Evolutionary conservation across 2,113 vertebrate genomes (phyloP).

Genomic region (Vombatus ursinus): DNA sequence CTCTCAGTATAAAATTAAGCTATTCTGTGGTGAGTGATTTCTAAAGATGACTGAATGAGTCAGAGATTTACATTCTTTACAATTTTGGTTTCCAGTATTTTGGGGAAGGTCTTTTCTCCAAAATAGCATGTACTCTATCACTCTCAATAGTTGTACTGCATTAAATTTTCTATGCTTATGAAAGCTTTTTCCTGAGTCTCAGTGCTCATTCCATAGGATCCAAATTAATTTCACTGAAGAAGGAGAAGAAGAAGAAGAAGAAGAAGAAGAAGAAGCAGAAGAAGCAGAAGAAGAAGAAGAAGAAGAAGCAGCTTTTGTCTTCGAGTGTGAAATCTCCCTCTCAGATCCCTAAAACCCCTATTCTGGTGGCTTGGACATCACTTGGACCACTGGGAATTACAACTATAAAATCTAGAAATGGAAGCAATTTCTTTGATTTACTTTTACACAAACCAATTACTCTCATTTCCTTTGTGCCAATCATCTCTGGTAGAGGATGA

Average conservation of each 20-base stretch:
- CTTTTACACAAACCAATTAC: slow-evolving; percentile 26
- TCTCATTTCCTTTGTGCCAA: slow-evolving; percentile 37
- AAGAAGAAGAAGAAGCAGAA: background rate
- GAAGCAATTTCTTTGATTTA: slow-evolving; percentile 17
- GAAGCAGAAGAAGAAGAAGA: background rate
- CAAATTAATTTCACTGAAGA: slow-evolving; percentile 4
- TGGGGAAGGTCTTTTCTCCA: background rate
- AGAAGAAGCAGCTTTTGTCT: background rate
- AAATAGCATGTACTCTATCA: background rate
- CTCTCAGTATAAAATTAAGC: background rate
- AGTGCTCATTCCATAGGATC: background rate
- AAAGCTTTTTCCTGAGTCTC: background rate
- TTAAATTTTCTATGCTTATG: background rate
- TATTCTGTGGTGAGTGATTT: background rate
- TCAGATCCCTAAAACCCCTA: background rate
- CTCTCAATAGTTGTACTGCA: background rate
- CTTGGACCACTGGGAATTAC: background rate
- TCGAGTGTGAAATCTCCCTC: background rate
- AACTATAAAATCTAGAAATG: slow-evolving; percentile 19
- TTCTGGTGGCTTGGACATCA: slow-evolving; percentile 23
- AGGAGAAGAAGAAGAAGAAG: background rate
- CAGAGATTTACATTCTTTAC: background rate
- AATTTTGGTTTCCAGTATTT: background rate
- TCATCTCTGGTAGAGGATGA: slow-evolving; percentile 36
- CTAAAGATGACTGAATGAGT: background rate